These are phyloP conservation scores for Ctenodactylus gundi DNA, from an alignment of 2,113 vertebrate genomes.

Conservation along the genomic window DNA sequence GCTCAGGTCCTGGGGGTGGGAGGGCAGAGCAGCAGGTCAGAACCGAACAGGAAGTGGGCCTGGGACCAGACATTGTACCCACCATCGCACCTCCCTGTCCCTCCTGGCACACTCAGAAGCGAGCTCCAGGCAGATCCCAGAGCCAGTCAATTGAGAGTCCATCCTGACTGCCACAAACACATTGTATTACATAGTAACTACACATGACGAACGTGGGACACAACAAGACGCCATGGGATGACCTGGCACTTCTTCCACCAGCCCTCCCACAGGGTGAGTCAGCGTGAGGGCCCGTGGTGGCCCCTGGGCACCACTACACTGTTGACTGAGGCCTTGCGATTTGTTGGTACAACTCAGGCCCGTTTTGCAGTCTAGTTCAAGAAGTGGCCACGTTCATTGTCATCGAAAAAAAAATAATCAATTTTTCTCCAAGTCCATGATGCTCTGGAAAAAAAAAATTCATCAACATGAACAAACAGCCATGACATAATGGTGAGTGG, in stretches of 20 bases:
- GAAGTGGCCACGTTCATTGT: background rate
- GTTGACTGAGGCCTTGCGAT: background rate
- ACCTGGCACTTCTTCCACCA: background rate
- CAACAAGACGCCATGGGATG: background rate
- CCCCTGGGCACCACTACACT: background rate
- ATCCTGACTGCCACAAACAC: too few relatives aligned
- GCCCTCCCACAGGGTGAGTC: background rate
- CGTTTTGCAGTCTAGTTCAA: background rate
- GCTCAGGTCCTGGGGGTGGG: too few relatives aligned
- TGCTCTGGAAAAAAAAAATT: background rate
- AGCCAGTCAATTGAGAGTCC: too few relatives aligned
- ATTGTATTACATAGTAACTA: background rate
- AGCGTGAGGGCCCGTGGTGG: background rate
- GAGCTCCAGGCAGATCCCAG: too few relatives aligned
- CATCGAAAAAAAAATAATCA: background rate
- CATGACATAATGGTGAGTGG: background rate
- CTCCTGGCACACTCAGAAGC: too few relatives aligned
- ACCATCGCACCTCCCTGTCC: too few relatives aligned
- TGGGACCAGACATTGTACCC: too few relatives aligned
- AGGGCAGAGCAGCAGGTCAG: too few relatives aligned
- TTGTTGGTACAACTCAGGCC: background rate
- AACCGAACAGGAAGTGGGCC: too few relatives aligned
- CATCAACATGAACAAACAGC: background rate
- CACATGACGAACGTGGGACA: background rate
- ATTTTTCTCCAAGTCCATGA: background rate